Evolutionary conservation across 2,888 invertebrate genomes (phyloP).

Genomic region (Sinohyriopsis cumingii): DNA sequence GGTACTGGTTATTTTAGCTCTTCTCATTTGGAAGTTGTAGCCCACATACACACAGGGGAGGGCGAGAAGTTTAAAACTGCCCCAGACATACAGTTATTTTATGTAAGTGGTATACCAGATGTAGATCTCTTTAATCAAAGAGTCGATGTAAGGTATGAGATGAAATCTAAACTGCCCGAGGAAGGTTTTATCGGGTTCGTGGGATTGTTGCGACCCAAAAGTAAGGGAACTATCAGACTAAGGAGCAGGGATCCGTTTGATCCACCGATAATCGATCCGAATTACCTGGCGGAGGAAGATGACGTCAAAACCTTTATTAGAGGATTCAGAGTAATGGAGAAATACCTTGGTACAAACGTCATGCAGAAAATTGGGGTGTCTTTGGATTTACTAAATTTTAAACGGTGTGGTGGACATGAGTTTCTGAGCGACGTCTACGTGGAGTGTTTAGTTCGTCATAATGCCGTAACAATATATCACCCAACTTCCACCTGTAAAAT

Average conservation of each 20-base stretch:
- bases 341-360: conserved; percentile 10
- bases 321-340: conserved; percentile 12
- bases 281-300: conserved; percentile 80
- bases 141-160: conserved; percentile 2
- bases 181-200: conserved; percentile 57
- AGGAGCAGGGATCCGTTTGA: conserved; percentile 83
- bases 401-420: conserved; percentile 6
- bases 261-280: conserved; percentile 89
- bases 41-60: conserved; percentile 8
- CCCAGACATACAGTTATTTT: conserved; percentile 15
- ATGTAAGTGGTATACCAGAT: neutral
- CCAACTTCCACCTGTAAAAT: conserved; percentile 31
- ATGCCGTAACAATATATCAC: conserved; percentile 18
- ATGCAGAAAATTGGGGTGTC: conserved; percentile 11
- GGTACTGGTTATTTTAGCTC: no score
- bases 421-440: conserved; percentile 14
- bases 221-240: conserved; percentile 84
- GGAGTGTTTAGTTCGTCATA: conserved; percentile 16
- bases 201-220: conserved; percentile 76
- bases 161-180: neutral
- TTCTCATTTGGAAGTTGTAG: neutral
- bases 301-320: conserved; percentile 21
- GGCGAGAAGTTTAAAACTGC: conserved; percentile 5
- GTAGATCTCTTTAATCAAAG: neutral
- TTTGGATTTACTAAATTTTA: conserved; percentile 5